Percentiles rank a stretch among this genome's conserved stretches.
phyloP scores from a whole-genome alignment of 2,888 invertebrate genomes.

The Xanthia togata region DNA sequence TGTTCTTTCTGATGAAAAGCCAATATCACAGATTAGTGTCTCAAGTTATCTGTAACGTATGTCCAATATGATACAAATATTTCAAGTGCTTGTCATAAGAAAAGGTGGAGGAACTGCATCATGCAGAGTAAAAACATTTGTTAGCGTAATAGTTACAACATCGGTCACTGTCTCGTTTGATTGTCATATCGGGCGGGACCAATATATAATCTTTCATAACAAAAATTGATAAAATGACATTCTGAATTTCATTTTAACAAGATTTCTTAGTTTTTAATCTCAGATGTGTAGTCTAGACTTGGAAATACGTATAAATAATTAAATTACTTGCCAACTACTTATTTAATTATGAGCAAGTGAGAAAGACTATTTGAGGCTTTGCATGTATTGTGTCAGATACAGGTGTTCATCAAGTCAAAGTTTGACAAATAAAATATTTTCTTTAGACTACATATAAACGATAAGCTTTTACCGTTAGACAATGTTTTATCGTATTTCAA shows the following conservation, averaged over 20 bases:
- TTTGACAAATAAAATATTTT: background rate
- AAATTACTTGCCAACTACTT: background rate
- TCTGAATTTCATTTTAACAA: background rate
- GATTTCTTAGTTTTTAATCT: constrained; percentile 18
- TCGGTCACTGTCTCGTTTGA: constrained; percentile 47
- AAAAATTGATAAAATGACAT: constrained; percentile 24
- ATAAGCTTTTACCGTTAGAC: no score
- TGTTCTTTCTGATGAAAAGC: background rate
- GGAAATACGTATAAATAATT: background rate
- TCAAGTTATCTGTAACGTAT: background rate
- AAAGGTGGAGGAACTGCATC: background rate
- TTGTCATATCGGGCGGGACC: constrained; percentile 30
- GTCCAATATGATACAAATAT: background rate
- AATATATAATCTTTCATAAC: constrained; percentile 17
- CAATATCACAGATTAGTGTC: background rate
- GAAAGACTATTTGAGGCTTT: background rate
- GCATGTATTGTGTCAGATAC: background rate
- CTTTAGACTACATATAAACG: no score
- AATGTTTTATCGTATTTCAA: background rate
- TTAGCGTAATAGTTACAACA: background rate
- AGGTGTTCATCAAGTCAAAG: background rate
- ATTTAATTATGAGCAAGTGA: background rate
- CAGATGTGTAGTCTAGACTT: background rate
- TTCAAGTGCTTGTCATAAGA: background rate
- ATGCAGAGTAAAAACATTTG: background rate